phyloP scores from a whole-genome alignment of 1,140 invertebrate genomes.

The Drosophila prosaltans region DNA sequence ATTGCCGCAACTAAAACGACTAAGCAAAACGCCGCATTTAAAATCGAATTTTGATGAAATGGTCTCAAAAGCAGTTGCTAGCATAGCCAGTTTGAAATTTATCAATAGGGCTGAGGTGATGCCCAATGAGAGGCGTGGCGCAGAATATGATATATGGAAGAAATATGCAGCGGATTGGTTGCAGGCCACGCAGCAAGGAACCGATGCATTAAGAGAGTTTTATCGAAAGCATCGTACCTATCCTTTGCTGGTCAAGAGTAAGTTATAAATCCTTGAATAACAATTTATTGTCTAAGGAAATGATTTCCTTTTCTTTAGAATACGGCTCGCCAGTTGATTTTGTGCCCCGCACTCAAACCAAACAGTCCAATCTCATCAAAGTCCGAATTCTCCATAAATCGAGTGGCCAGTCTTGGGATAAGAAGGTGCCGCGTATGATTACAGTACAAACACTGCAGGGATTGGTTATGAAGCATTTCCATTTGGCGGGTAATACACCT shows the following conservation, averaged over 20 bases:
- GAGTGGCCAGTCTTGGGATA: conserved; percentile 85
- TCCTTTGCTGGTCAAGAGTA: conserved; percentile 85
- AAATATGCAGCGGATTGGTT: conserved; percentile 90
- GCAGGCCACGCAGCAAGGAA: conserved; percentile 83
- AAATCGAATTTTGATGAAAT: conserved; percentile 88
- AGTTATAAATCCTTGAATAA: conserved; percentile 48
- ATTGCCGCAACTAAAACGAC: conserved; percentile 87
- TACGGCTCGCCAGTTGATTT: conserved; percentile 91
- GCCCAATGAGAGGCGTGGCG: conserved; percentile 89
- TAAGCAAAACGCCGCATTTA: conserved; percentile 87
- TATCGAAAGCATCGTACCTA: conserved; percentile 90
- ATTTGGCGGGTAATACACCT: conserved; percentile 65
- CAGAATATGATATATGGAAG: conserved; percentile 95
- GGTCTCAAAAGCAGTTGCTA: conserved; percentile 74
- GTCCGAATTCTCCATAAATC: conserved; percentile 86
- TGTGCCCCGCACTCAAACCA: conserved; percentile 86
- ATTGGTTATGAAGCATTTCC: conserved; percentile 76
- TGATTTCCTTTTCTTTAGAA: conserved; percentile 84
- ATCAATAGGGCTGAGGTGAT: conserved; percentile 89
- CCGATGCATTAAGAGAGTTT: conserved; percentile 85
- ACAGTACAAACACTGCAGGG: conserved; percentile 90
- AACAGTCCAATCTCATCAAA: conserved; percentile 87
- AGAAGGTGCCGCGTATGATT: conserved; percentile 91
- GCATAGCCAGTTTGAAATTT: conserved; percentile 75
- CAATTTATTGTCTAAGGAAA: conserved; percentile 17